Conservation (phyloP, 2,113 vertebrate species). For the Perognathus longimembris region DNA sequence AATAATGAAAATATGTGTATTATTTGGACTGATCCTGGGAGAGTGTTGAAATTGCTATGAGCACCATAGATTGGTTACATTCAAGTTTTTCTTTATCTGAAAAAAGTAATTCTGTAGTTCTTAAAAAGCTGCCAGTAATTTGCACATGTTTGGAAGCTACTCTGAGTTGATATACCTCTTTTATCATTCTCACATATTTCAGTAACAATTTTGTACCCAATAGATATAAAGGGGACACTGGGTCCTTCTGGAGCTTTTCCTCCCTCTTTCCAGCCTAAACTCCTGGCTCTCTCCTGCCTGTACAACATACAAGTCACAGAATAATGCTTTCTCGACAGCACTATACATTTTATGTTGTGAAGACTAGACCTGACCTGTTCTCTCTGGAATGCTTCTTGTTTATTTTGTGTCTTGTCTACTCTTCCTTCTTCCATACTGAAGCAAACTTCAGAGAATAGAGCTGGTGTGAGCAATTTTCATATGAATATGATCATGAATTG, state of each 20-base stretch:
- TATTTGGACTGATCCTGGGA: not conserved
- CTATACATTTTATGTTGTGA: not conserved
- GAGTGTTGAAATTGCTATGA: not conserved
- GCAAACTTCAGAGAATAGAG: not conserved
- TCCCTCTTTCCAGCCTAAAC: not conserved
- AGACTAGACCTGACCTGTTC: not conserved
- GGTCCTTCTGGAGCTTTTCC: no score
- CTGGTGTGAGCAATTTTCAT: not conserved
- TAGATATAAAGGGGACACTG: not conserved
- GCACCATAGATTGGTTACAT: not conserved
- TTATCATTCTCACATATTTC: not conserved
- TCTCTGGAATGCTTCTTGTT: not conserved
- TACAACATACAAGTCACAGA: not conserved
- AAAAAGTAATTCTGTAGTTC: not conserved
- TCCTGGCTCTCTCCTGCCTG: not conserved
- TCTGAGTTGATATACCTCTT: not conserved
- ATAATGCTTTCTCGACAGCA: not conserved
- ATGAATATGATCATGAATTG: not conserved
- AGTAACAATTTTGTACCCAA: not conserved
- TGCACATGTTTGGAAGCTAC: not conserved
- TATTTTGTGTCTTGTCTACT: not conserved
- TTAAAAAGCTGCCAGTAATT: not conserved
- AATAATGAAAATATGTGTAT: slow-evolving; percentile 1
- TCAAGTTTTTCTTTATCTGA: not conserved
- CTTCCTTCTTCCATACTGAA: not conserved